phyloP scores from a whole-genome alignment of 1,140 invertebrate genomes.

The Hypothenemus hampei region DNA sequence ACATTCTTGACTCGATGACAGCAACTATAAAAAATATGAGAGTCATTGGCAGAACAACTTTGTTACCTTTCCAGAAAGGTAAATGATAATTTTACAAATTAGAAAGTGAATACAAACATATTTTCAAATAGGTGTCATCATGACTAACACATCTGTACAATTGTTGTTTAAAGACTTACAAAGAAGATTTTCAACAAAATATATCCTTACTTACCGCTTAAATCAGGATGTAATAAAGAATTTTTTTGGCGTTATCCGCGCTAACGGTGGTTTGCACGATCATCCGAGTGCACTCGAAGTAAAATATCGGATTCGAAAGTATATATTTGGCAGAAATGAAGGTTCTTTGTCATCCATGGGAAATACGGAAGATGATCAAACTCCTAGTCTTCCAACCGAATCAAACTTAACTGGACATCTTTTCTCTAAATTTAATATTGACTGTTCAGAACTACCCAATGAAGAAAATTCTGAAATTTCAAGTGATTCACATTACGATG shows the following conservation, averaged over 20 bases:
- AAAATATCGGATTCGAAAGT: conserved; percentile 13
- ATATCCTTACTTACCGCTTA: conserved; percentile 6
- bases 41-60: background rate
- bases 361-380: too few species aligned
- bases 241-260: conserved; percentile 4
- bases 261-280: conserved; percentile 9
- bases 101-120: too few species aligned
- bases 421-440: too few species aligned
- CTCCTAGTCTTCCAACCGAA: too few species aligned
- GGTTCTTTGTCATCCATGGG: too few species aligned
- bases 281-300: too few species aligned
- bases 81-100: too few species aligned
- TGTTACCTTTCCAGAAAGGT: conserved; percentile 9
- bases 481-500: conserved; percentile 9
- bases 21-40: background rate
- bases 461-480: too few species aligned
- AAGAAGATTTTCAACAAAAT: conserved; percentile 11
- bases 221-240: conserved; percentile 2
- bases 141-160: background rate
- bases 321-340: too few species aligned
- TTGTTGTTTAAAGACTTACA: conserved; percentile 12
- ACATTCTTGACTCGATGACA: conserved; percentile 9
- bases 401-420: too few species aligned
- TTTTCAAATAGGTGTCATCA: too few species aligned
- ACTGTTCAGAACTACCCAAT: too few species aligned